phyloP scores from a whole-genome alignment of 1,140 invertebrate species.

The Mesaphorura yosii region DNA sequence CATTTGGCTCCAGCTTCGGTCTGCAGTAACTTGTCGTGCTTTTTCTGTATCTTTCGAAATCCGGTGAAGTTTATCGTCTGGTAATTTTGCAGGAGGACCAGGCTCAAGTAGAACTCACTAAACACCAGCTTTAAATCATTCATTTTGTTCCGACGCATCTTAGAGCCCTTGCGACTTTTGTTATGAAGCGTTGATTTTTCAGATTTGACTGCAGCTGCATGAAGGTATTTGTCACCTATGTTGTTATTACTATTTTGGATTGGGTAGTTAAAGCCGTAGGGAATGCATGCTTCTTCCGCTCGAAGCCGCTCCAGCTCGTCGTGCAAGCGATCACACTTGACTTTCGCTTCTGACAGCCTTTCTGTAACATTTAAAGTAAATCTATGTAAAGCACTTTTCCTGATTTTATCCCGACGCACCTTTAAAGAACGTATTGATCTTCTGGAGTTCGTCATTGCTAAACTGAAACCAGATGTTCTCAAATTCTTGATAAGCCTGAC shows the following conservation, averaged over 20 bases:
- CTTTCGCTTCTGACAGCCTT: slow-evolving; percentile 89
- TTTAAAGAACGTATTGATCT: slow-evolving; percentile 80
- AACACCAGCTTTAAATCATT: slow-evolving; percentile 95
- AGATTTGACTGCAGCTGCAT: too few relatives aligned
- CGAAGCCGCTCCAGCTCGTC: slow-evolving; percentile 72
- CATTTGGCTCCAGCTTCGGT: slow-evolving; percentile 64
- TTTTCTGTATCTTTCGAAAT: slow-evolving; percentile 99
- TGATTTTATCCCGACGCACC: slow-evolving; percentile 37
- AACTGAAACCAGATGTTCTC: slow-evolving; percentile 82
- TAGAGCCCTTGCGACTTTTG: too few relatives aligned
- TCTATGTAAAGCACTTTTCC: background rate
- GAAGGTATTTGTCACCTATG: too few relatives aligned
- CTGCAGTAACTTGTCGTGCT: slow-evolving; percentile 85
- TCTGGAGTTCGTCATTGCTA: slow-evolving; percentile 69
- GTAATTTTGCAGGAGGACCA: slow-evolving; percentile 82
- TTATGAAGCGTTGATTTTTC: too few relatives aligned
- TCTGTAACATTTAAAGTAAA: slow-evolving; percentile 45
- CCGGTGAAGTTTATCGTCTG: slow-evolving; percentile 96
- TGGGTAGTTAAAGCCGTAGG: slow-evolving; percentile 36
- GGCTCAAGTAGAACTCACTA: slow-evolving; percentile 94
- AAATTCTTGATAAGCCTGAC: slow-evolving; percentile 84
- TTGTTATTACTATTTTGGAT: slow-evolving; percentile 36
- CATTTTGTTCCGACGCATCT: too few relatives aligned
- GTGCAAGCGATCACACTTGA: slow-evolving; percentile 82
- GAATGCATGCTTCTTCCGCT: slow-evolving; percentile 51